These are phyloP conservation scores for Hermetia illucens DNA, from an alignment of 1,140 invertebrate genomes.

Conservation along the genomic window DNA sequence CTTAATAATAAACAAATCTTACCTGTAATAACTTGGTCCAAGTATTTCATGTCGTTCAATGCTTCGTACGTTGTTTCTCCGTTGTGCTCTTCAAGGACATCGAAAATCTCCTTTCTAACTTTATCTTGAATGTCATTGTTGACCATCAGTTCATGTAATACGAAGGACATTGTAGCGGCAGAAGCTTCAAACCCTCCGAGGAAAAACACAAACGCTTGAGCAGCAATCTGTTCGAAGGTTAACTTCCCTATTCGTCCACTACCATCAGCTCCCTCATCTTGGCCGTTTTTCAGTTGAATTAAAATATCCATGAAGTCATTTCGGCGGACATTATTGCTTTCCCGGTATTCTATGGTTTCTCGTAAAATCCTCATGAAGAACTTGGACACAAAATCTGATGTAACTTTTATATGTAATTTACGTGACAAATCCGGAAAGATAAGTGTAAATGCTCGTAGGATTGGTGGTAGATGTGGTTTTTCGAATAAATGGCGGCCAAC, in stretches of 20 bases:
- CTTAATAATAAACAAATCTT: no score
- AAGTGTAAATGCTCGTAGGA: neutral
- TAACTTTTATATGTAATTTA: constrained; percentile 8
- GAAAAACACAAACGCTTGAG: constrained; percentile 41
- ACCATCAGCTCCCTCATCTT: neutral
- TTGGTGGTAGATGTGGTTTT: neutral
- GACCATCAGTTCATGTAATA: constrained; percentile 29
- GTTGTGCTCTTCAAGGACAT: constrained; percentile 28
- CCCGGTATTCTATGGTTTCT: constrained; percentile 22
- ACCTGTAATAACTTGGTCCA: constrained; percentile 33
- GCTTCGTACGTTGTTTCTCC: constrained; percentile 37
- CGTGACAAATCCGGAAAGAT: neutral
- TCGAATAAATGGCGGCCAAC: constrained; percentile 13
- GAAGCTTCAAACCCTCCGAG: constrained; percentile 39
- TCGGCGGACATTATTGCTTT: constrained; percentile 19
- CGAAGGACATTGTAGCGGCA: constrained; percentile 22
- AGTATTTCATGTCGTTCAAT: constrained; percentile 35
- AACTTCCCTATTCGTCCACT: no score
- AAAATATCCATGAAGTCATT: constrained; percentile 23
- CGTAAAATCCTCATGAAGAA: constrained; percentile 11
- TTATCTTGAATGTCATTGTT: constrained; percentile 30
- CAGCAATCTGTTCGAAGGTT: constrained; percentile 12
- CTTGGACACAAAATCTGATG: constrained; percentile 9
- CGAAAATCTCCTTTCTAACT: constrained; percentile 28
- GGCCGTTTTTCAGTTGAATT: constrained; percentile 1